Percentiles rank a stretch among this genome's conserved stretches.
phyloP scores from a whole-genome alignment of 23 tunicate genomes.

The Oikopleura albicans region DNA sequence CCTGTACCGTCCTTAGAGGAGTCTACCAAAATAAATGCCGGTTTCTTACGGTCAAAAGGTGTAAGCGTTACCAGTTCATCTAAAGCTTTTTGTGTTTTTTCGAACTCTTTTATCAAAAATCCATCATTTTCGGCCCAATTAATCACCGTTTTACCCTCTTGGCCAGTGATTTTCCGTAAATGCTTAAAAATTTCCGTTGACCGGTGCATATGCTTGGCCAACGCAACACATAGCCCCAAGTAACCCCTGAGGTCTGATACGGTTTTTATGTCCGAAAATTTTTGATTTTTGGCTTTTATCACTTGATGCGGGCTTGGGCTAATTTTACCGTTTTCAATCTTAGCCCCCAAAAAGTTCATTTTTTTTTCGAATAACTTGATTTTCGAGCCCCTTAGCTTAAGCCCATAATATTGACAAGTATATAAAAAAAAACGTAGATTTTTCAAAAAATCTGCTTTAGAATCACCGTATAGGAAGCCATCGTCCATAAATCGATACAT shows the following conservation, averaged over 20 bases:
- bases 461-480: background rate
- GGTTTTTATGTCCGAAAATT: background rate
- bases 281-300: background rate
- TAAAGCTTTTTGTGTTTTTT: background rate
- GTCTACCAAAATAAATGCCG: background rate
- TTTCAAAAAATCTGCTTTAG: background rate
- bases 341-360: constrained; percentile 11
- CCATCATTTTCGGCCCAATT: background rate
- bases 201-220: background rate
- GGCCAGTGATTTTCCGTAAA: background rate
- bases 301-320: background rate
- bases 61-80: background rate
- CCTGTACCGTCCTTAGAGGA: background rate
- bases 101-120: background rate
- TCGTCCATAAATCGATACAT: background rate
- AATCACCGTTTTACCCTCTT: background rate
- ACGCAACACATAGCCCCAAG: background rate
- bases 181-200: background rate
- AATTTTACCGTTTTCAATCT: background rate
- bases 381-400: background rate
- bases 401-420: background rate
- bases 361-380: background rate
- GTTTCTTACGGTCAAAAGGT: constrained; percentile 1
- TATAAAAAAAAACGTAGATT: no score
- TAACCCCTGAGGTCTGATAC: background rate